Evolutionary conservation across 2,888 invertebrate genomes (phyloP), one percentile per base, ranked within the genome.

Genomic region (Nysson spinosus): DNA sequence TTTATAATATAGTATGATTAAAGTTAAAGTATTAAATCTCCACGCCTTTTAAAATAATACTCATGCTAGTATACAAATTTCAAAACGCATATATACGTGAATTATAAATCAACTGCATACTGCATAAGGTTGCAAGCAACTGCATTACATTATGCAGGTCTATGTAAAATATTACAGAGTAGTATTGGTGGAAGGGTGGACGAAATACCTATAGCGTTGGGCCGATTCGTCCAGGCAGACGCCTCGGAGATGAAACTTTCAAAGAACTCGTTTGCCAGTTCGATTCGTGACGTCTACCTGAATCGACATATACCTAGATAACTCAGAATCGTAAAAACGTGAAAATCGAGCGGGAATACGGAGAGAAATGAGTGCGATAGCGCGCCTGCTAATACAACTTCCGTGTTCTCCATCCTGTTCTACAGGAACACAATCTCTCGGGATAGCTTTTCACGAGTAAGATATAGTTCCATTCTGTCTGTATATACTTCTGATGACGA

Each of bases 191-290:
- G n/a, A n/a, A n/a, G n/a, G n/a, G n/a, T n/a, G n/a, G n/a, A n/a
- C 12, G 54, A 49, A 34, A 56, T 62, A 58, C 54, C 63, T 69
- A 63, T 63, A 70, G 70, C 35, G 46, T 42, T 40, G 47, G 37
- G 57, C 28, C 46, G 12, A 17, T 43, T 14, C 72, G 37, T 39
- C 47, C 32, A 39, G 30, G 22, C 28, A 56, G 42, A 26, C 60
- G 47, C 57, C 35, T 44, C 62, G 61, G 49, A 67, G 62, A 69
- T 64, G 70, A 72, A 75, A 75, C 55, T 69, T 76, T 71, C 56
- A 57, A 60, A 52, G 40, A 72, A 70, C 67, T 72, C 57, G 63
- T 64, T 70, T 40, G 62, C 67, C 32, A 37, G 60, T 67, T 70
- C 67, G 67, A 64, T 67, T 61, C 54, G 37, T 51, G 42, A 28